phyloP scores from a whole-genome alignment of 2,797 vertebrate species.

The Xerus rutilus region DNA sequence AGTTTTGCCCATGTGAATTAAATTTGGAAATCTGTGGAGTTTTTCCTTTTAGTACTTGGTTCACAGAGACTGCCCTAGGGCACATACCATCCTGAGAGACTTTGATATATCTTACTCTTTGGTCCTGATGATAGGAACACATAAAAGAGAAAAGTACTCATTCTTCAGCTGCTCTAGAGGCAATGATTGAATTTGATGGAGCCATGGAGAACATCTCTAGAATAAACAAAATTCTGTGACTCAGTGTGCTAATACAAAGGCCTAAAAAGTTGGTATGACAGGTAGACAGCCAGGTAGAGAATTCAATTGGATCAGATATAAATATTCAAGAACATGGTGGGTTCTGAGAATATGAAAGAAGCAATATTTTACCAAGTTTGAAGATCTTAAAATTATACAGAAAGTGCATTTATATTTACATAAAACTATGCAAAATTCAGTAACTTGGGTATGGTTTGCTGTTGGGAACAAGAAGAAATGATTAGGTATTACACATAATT shows the following conservation, averaged over 20 bases:
- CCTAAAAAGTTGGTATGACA: background rate
- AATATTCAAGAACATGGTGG: background rate
- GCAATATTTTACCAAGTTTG: background rate
- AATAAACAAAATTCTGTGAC: constrained; percentile 52
- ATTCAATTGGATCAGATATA: background rate
- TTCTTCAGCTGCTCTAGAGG: background rate
- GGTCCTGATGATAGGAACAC: constrained; percentile 37
- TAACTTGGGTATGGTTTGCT: background rate
- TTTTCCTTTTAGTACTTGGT: background rate
- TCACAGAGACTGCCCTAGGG: background rate
- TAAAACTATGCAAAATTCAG: background rate
- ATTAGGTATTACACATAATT: background rate
- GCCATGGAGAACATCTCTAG: background rate
- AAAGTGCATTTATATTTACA: background rate
- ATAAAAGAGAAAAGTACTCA: constrained; percentile 50
- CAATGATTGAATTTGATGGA: background rate
- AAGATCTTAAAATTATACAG: constrained; percentile 30
- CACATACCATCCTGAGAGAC: constrained; percentile 28
- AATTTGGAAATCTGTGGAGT: constrained; percentile 31
- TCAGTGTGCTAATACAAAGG: background rate
- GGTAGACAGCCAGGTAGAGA: background rate
- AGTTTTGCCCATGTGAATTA: constrained; percentile 28
- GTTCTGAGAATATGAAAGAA: constrained; percentile 5
- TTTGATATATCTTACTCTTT: constrained; percentile 42
- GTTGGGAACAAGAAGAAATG: background rate